A percentile compares a stretch with the other conserved stretches of the same genome.
These are phyloP conservation scores for Varanus komodoensis DNA, from an alignment of 2,113 vertebrate genomes.

Conservation along the genomic window DNA sequence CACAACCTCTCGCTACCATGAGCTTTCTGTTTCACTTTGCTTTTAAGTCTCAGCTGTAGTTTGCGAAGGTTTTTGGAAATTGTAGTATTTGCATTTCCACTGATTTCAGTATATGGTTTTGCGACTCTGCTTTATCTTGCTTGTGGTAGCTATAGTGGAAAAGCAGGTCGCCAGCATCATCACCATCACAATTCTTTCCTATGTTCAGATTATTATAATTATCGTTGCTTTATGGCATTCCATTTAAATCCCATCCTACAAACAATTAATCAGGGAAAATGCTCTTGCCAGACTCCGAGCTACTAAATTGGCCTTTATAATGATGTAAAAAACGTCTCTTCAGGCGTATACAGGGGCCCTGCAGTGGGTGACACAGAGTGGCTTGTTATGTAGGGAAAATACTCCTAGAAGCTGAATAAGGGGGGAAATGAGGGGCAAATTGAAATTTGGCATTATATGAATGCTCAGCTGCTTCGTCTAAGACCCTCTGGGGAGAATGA, in stretches of 20 bases:
- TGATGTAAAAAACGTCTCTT: neutral
- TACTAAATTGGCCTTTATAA: conserved; percentile 21
- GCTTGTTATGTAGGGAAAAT: conserved; percentile 60
- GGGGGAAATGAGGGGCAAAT: conserved; percentile 25
- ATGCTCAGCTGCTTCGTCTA: neutral
- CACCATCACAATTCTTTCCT: too few species aligned
- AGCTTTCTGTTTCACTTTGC: neutral
- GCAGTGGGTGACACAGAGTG: neutral
- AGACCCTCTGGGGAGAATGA: conserved; percentile 25
- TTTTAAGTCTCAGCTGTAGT: neutral
- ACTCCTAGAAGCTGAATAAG: conserved; percentile 44
- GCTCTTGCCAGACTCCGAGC: neutral
- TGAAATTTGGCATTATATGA: conserved; percentile 46
- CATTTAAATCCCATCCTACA: conserved; percentile 18
- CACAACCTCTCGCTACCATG: neutral
- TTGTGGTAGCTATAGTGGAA: neutral
- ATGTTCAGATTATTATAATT: neutral
- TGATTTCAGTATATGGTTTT: neutral
- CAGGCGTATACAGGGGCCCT: neutral
- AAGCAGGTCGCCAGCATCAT: too few species aligned
- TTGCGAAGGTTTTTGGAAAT: neutral
- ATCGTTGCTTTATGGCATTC: neutral
- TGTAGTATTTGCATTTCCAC: neutral
- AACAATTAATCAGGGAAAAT: neutral
- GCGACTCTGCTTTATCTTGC: neutral